Conservation (phyloP, 1,140 invertebrate genomes). For the Campoletis sonorensis region DNA sequence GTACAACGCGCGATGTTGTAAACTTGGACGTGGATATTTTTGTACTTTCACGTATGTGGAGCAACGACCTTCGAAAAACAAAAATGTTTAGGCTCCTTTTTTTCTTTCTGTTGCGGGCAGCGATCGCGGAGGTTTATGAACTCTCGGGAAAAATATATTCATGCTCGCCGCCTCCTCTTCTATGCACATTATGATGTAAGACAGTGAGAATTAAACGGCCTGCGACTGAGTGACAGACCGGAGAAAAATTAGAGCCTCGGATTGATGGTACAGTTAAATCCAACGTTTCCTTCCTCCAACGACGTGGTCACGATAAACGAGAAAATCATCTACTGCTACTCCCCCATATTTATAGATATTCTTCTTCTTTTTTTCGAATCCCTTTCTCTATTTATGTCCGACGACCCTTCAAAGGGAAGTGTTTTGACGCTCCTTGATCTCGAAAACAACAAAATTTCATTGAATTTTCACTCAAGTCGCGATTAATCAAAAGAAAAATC, state of each 20-base stretch:
- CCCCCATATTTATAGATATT: conserved; percentile 6
- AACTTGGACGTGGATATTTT: neutral
- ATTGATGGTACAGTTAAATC: conserved; percentile 67
- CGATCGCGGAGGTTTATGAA: conserved; percentile 61
- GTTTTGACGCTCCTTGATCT: conserved; percentile 40
- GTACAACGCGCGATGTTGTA: neutral
- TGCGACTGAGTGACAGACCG: conserved; percentile 47
- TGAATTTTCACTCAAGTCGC: neutral
- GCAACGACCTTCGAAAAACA: conserved; percentile 64
- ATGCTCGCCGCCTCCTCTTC: neutral
- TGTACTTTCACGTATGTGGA: conserved; percentile 51
- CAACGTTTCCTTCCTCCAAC: conserved; percentile 54
- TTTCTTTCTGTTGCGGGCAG: conserved; percentile 50
- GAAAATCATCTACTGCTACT: conserved; percentile 8
- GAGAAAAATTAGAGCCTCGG: conserved; percentile 37
- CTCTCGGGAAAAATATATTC: conserved; percentile 49
- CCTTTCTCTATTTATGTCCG: conserved; percentile 55
- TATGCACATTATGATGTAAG: neutral
- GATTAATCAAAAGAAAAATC: too few species aligned
- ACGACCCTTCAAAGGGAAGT: conserved; percentile 54
- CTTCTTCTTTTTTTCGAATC: conserved; percentile 37
- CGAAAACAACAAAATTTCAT: neutral
- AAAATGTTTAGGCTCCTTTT: neutral
- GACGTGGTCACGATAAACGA: conserved; percentile 7
- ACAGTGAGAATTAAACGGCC: conserved; percentile 18